A percentile compares a stretch with the other conserved stretches of the same genome.
phyloP scores from a whole-genome alignment of 2,113 vertebrate species.

The Campylomormyrus tamandua region DNA sequence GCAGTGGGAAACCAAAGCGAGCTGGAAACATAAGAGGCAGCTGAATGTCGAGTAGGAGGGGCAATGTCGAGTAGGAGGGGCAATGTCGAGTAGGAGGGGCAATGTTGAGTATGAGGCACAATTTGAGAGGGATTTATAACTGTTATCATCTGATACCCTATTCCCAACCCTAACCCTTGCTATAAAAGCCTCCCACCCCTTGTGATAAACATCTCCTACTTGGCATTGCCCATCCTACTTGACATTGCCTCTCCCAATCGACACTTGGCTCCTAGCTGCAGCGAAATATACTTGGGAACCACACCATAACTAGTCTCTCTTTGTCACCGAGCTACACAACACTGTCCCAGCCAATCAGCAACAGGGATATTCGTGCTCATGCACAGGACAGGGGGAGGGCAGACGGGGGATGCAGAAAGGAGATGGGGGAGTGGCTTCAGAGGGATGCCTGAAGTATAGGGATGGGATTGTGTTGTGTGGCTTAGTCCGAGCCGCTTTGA shows the following conservation, averaged over 20 bases:
- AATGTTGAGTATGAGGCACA: too few relatives aligned
- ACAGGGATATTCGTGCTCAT: background rate
- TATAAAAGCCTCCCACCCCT: too few relatives aligned
- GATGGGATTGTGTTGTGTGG: background rate
- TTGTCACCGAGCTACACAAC: background rate
- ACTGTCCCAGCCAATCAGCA: background rate
- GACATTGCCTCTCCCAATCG: too few relatives aligned
- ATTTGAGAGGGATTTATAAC: too few relatives aligned
- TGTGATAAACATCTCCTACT: too few relatives aligned
- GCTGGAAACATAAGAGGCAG: background rate
- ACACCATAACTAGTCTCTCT: background rate
- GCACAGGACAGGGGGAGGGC: background rate
- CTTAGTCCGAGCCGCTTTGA: background rate
- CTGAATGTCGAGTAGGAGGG: too few relatives aligned
- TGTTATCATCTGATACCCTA: too few relatives aligned
- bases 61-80: too few relatives aligned
- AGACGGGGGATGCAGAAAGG: background rate
- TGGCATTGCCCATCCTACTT: too few relatives aligned
- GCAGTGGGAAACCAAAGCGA: background rate
- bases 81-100: too few relatives aligned
- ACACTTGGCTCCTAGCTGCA: too few relatives aligned
- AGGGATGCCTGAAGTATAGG: background rate
- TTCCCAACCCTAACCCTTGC: too few relatives aligned
- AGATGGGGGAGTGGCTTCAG: background rate
- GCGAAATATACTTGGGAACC: background rate